Percentiles rank a stretch among this genome's conserved stretches.
These are phyloP conservation scores for Orycteropus afer DNA, from an alignment of 2,113 vertebrate species.

Conservation along the genomic window DNA sequence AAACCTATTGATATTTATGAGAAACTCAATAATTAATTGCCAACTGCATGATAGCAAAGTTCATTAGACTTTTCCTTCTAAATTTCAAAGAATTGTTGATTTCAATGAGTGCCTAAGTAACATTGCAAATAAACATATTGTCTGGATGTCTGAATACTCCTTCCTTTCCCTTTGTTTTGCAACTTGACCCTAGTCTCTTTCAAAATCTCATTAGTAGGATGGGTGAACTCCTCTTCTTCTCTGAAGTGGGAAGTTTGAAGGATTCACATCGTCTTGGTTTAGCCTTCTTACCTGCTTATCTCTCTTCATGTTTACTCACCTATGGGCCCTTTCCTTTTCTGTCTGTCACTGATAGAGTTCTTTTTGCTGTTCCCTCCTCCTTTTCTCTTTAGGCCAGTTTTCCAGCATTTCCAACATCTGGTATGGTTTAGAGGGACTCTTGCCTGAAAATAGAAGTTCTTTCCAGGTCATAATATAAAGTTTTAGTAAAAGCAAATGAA, in stretches of 20 bases:
- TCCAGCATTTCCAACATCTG: conserved; percentile 59
- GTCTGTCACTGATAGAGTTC: not conserved
- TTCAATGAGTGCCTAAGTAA: not conserved
- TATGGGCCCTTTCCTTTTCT: not conserved
- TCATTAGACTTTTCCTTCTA: not conserved
- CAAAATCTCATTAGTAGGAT: not conserved
- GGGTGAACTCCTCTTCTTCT: not conserved
- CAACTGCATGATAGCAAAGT: not conserved
- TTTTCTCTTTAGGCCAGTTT: not conserved
- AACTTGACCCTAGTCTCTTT: not conserved
- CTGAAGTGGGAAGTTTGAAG: not conserved
- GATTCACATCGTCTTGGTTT: not conserved
- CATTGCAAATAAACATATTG: not conserved
- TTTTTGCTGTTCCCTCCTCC: not conserved
- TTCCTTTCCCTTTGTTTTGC: not conserved
- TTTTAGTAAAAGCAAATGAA: conserved; percentile 56
- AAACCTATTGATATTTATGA: not conserved
- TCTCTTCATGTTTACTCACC: not conserved
- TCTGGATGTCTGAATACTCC: not conserved
- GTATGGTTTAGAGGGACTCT: conserved; percentile 52
- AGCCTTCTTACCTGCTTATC: not conserved
- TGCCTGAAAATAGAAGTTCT: conserved; percentile 49
- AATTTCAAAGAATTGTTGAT: not conserved
- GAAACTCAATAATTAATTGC: not conserved
- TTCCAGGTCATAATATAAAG: conserved; percentile 56